phyloP scores from a whole-genome alignment of 2,113 vertebrate species.

The Tetraodon nigroviridis region DNA sequence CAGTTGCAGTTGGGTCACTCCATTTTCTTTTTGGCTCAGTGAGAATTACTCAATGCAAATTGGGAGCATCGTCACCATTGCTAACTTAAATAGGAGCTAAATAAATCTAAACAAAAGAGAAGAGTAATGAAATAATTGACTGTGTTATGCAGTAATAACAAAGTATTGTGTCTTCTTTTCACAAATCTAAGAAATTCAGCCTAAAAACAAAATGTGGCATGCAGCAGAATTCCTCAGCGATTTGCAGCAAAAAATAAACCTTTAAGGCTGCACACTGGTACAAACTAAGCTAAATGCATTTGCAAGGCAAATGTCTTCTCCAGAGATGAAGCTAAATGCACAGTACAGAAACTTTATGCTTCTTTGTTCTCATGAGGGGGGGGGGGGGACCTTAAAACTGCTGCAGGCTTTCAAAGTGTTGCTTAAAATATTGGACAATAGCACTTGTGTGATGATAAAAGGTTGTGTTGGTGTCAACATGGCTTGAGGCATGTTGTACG shows the following conservation, averaged over 20 bases:
- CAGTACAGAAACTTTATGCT: slow-evolving; percentile 2
- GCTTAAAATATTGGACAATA: slow-evolving; percentile 1
- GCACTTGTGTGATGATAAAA: not conserved
- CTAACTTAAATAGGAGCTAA: slow-evolving; percentile 47
- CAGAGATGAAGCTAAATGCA: slow-evolving; percentile 25
- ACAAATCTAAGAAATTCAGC: slow-evolving; percentile 18
- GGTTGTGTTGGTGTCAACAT: not conserved
- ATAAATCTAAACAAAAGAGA: slow-evolving; percentile 22
- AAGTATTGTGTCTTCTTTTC: slow-evolving; percentile 9
- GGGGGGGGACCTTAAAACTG: slow-evolving; percentile 21
- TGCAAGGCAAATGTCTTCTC: slow-evolving; percentile 50
- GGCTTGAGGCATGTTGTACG: not conserved
- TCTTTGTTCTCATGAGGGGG: slow-evolving; percentile 10
- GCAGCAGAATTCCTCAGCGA: slow-evolving; percentile 38
- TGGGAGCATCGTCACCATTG: slow-evolving; percentile 50
- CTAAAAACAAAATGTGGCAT: slow-evolving; percentile 21
- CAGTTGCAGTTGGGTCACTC: slow-evolving; percentile 25
- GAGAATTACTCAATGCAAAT: slow-evolving; percentile 66
- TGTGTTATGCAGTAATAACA: not conserved
- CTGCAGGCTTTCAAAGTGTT: slow-evolving; percentile 13
- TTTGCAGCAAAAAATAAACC: slow-evolving; percentile 47
- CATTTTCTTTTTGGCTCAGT: slow-evolving; percentile 61
- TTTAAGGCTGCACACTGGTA: slow-evolving; percentile 27
- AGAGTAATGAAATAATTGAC: slow-evolving; percentile 35
- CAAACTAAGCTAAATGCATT: slow-evolving; percentile 32